These are phyloP conservation scores for Neodiprion virginianus DNA, from an alignment of 1,140 invertebrate genomes.

Conservation along the genomic window DNA sequence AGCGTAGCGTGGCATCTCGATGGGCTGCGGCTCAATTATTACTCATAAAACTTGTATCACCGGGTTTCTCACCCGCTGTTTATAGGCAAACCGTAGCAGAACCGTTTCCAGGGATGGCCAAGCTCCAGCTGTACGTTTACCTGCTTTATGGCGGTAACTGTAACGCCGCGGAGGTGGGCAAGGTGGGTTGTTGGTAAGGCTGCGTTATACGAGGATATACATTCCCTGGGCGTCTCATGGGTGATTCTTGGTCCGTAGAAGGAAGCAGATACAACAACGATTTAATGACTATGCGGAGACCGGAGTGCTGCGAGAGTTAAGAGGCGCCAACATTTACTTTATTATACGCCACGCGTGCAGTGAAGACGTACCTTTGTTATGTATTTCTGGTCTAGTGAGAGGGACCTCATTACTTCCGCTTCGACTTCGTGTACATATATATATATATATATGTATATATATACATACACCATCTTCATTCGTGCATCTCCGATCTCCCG, in stretches of 20 bases:
- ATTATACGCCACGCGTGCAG: background rate
- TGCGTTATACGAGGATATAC: too few relatives aligned
- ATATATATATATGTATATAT: too few relatives aligned
- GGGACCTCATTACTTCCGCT: background rate
- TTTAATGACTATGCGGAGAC: background rate
- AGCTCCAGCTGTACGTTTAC: background rate
- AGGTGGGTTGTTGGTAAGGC: too few relatives aligned
- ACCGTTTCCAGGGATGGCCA: background rate
- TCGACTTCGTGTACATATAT: background rate
- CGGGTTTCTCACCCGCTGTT: conserved; percentile 1
- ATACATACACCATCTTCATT: too few relatives aligned
- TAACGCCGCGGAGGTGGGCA: background rate
- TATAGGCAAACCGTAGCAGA: background rate
- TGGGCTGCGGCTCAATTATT: background rate
- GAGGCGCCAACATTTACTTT: background rate
- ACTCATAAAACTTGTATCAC: conserved; percentile 1
- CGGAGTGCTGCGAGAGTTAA: background rate
- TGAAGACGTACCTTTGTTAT: background rate
- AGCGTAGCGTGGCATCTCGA: background rate
- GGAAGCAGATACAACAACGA: background rate
- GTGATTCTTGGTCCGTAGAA: background rate
- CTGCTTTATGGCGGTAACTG: conserved; percentile 3
- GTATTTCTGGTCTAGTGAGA: background rate
- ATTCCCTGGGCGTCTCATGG: background rate
- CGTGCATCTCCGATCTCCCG: too few relatives aligned